Evolutionary conservation across 2,888 invertebrate species (phyloP).

Genomic region (Calameuta filiformis): DNA sequence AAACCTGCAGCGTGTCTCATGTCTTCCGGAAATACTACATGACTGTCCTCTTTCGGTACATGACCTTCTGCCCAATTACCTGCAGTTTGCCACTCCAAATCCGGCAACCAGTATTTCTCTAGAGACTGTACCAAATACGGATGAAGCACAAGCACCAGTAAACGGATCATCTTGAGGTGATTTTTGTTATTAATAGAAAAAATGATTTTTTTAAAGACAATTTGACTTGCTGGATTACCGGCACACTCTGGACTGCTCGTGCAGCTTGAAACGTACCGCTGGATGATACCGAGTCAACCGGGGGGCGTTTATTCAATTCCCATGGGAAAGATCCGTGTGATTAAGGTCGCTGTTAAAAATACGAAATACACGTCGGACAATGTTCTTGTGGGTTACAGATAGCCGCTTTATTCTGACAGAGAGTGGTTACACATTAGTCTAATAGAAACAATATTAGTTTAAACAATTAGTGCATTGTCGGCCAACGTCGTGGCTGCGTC

Average conservation of each 20-base stretch:
- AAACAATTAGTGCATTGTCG: neutral
- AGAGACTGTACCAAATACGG: conserved; percentile 1
- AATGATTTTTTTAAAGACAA: neutral
- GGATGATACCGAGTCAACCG: neutral
- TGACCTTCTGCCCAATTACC: conserved; percentile 50
- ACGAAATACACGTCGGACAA: neutral
- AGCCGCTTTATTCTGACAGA: conserved; percentile 21
- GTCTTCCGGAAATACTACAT: conserved; percentile 52
- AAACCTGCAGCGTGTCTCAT: conserved; percentile 54
- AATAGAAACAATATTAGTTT: conserved; percentile 1
- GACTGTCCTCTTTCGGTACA: conserved; percentile 46
- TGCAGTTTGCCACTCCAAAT: conserved; percentile 53
- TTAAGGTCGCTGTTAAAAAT: neutral
- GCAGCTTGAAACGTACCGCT: neutral
- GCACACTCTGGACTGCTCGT: neutral
- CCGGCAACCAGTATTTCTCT: conserved; percentile 54
- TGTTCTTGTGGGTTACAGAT: conserved; percentile 11
- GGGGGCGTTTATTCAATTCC: neutral
- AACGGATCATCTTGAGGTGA: neutral
- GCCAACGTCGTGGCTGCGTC: neutral
- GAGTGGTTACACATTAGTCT: conserved; percentile 10
- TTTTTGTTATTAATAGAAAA: neutral
- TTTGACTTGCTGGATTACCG: neutral
- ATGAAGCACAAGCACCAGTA: neutral
- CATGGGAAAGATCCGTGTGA: neutral